Evolutionary conservation across 2,888 invertebrate genomes (phyloP).

Genomic region (Timema cristinae): DNA sequence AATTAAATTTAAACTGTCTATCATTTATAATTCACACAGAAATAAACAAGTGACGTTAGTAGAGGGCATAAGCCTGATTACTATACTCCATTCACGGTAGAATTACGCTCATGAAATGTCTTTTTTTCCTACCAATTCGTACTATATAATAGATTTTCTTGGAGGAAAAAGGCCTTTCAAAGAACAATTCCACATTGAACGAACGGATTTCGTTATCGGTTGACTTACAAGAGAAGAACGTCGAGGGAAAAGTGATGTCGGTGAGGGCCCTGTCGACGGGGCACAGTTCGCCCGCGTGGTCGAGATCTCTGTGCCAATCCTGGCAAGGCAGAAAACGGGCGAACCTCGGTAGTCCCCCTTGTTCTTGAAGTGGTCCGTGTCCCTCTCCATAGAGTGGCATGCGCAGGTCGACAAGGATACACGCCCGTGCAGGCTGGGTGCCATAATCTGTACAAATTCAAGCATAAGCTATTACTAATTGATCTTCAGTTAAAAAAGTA

Average conservation of each 20-base stretch:
- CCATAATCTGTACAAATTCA: conserved; percentile 21
- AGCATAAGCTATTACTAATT: too few species aligned
- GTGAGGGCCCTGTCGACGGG: conserved; percentile 61
- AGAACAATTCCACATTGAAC: too few species aligned
- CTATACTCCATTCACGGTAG: too few species aligned
- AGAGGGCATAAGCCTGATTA: too few species aligned
- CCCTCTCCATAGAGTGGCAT: conserved; percentile 63
- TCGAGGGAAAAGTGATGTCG: conserved; percentile 61
- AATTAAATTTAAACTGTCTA: too few species aligned
- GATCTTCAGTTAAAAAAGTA: too few species aligned
- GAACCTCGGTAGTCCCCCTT: conserved; percentile 58
- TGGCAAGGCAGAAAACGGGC: conserved; percentile 61
- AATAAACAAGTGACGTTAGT: neutral
- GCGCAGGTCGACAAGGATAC: conserved; percentile 53
- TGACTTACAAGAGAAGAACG: conserved; percentile 57
- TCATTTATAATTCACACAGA: too few species aligned
- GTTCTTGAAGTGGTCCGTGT: conserved; percentile 63
- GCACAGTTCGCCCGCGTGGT: conserved; percentile 57
- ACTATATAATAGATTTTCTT: too few species aligned
- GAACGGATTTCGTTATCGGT: neutral
- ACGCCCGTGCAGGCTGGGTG: conserved; percentile 41
- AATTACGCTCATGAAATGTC: too few species aligned
- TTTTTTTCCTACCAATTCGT: too few species aligned
- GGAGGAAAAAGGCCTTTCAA: too few species aligned
- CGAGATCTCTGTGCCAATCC: conserved; percentile 60